Base-by-base conservation (phyloP, 2,797 vertebrate genomes). In the Intellagama lesueurii region DNA sequence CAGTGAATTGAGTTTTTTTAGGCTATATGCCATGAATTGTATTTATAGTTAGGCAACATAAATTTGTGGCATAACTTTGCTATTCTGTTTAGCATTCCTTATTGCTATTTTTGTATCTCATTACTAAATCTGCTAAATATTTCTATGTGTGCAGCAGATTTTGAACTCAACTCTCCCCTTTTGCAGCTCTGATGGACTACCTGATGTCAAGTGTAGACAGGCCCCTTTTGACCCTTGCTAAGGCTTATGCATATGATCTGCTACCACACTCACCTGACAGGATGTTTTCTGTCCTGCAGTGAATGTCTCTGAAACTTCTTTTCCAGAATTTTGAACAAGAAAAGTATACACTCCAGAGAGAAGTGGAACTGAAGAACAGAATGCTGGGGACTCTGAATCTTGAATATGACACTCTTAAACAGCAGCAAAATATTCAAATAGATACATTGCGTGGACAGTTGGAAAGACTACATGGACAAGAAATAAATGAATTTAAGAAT, bases 271-370 rank as follows among this genome's bases (percentile, higher is more conserved):
- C 2, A 14, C 32, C 16, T n/a, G 40, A n/a, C 56, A 32, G 5
- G 40, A 52, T 73, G 11, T 49, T 17, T 75, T 72, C 80, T 82
- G 28, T 60, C 40, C 32, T 85, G 7, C 6, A 32, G 24, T 75
- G 60, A 30, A 81, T 52, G 1, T 70, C 14, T 24, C 4, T 66
- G 22, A n/a, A 75, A 32, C 26, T 89, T 94, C 6, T 92, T 92
- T 94, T 96, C 66, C 94, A 99, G 99, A 96, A 90, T 84, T 97
- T 98, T 19, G 98, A 99, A 92, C 99, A 99, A 84, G 98, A 99
- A 44, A 99, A 99, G 90, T 99, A 98, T 70, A 97, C 98, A 14
- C 95, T 99, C 70, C 98, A 98, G 90, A 98, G 97, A 94, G 98
- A 99, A 92, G 96, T 98, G 77, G 98, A 98, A 87, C 96, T 99